phyloP scores from a whole-genome alignment of 2,888 invertebrate species.

The Sphaeridia pumilis region DNA sequence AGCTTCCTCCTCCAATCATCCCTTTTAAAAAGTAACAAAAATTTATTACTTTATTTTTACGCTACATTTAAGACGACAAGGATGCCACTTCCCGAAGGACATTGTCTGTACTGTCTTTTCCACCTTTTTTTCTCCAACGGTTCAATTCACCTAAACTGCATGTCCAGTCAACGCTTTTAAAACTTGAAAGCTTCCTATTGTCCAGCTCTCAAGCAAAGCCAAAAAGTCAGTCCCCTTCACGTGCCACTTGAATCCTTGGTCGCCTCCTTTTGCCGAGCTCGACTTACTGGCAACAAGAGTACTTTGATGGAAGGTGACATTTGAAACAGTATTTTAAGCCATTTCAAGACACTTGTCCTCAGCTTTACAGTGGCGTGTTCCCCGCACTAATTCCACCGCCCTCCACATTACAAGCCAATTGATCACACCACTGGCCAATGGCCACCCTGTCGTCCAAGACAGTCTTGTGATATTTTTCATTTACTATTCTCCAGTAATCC shows the following conservation, averaged over 20 bases:
- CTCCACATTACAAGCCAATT: not conserved
- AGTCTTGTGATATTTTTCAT: not conserved
- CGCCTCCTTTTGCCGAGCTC: too few species aligned
- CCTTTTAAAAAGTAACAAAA: conserved; percentile 3
- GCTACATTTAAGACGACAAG: too few species aligned
- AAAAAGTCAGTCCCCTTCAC: too few species aligned
- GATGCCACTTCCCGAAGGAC: too few species aligned
- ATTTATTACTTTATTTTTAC: conserved; percentile 17
- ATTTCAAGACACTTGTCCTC: not conserved
- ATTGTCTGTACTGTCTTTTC: too few species aligned
- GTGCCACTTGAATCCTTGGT: not conserved
- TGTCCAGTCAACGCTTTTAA: not conserved
- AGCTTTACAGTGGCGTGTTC: not conserved
- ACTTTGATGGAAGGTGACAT: not conserved
- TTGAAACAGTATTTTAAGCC: not conserved
- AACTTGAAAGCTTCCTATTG: too few species aligned
- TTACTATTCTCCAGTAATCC: not conserved
- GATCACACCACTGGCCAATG: not conserved
- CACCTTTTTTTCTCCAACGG: not conserved
- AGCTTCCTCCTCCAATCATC: too few species aligned
- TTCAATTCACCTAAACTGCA: not conserved
- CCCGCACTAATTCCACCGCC: not conserved
- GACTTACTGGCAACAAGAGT: too few species aligned
- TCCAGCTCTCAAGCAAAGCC: too few species aligned
- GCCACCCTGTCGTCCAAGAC: not conserved